Evolutionary conservation across 2,888 invertebrate species (phyloP).

Genomic region (Acanthoscelides obtectus): DNA sequence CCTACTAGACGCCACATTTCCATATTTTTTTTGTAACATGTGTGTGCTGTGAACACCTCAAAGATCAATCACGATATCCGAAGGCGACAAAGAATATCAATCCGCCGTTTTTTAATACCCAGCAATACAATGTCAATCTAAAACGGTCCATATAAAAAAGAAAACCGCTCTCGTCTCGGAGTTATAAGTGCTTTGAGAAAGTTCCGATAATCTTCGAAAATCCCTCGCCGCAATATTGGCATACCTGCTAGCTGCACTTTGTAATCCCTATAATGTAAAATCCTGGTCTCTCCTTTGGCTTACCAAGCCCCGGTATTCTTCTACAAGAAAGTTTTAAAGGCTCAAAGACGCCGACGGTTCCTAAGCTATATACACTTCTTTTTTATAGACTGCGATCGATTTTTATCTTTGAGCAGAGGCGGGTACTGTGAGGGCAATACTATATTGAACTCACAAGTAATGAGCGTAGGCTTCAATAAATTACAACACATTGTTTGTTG

Average conservation of each 20-base stretch:
- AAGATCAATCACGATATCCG: neutral
- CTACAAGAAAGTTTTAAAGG: constrained; percentile 13
- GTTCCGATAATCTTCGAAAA: constrained; percentile 45
- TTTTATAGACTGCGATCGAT: constrained; percentile 11
- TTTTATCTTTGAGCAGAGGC: neutral
- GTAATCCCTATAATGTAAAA: constrained; percentile 49
- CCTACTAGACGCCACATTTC: no score
- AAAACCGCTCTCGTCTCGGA: neutral
- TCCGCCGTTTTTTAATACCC: neutral
- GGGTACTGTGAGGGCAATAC: neutral
- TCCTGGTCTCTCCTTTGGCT: constrained; percentile 43
- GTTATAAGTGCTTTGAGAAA: constrained; percentile 20
- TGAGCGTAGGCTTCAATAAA: no score
- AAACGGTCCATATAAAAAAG: neutral
- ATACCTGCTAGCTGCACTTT: constrained; percentile 39
- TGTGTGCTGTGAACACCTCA: neutral
- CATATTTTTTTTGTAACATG: no score
- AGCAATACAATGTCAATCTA: neutral
- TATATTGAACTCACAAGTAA: no score
- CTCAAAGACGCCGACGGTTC: constrained; percentile 44
- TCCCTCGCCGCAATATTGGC: constrained; percentile 40
- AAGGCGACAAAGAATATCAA: neutral
- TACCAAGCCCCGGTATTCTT: constrained; percentile 19
- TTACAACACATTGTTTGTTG: no score
- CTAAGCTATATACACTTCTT: constrained; percentile 31